A percentile compares a stretch with the other conserved stretches of the same genome.
phyloP scores from a whole-genome alignment of 2,888 invertebrate species.

The Acleris holmiana region DNA sequence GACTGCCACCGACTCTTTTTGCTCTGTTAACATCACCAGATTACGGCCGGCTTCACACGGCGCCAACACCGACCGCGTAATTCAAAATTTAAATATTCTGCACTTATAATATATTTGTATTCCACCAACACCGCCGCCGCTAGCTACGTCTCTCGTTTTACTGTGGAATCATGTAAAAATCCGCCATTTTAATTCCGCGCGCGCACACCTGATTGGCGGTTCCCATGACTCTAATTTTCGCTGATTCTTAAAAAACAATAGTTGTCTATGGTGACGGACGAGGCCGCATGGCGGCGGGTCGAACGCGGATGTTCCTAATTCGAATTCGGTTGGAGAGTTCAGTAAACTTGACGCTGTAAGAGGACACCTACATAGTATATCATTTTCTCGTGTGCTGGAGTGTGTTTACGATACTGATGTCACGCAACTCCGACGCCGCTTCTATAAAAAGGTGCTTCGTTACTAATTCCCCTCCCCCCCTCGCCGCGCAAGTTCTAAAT shows the following conservation, averaged over 20 bases:
- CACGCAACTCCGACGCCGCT: constrained; percentile 62
- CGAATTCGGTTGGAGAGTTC: constrained; percentile 33
- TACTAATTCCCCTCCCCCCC: constrained; percentile 61
- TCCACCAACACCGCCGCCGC: constrained; percentile 65
- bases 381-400: constrained; percentile 53
- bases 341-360: constrained; percentile 37
- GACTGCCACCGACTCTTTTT: constrained; percentile 11
- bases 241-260: constrained; percentile 63
- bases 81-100: constrained; percentile 82
- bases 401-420: constrained; percentile 61
- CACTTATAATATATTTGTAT: constrained; percentile 81
- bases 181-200: constrained; percentile 76
- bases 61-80: constrained; percentile 69
- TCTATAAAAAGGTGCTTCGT: constrained; percentile 82
- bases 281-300: constrained; percentile 13
- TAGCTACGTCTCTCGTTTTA: constrained; percentile 75
- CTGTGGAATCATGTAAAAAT: constrained; percentile 82
- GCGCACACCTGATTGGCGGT: constrained; percentile 77
- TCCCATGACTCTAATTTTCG: constrained; percentile 82
- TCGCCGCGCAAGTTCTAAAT: constrained; percentile 66
- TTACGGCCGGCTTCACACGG: constrained; percentile 33
- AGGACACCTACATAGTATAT: constrained; percentile 53
- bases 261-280: constrained; percentile 36
- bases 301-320: constrained; percentile 35
- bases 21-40: constrained; percentile 11